Evolutionary conservation across 1,140 invertebrate species (phyloP), one percentile per base, ranked within the genome.

Genomic region (Steinernema feltiae): DNA sequence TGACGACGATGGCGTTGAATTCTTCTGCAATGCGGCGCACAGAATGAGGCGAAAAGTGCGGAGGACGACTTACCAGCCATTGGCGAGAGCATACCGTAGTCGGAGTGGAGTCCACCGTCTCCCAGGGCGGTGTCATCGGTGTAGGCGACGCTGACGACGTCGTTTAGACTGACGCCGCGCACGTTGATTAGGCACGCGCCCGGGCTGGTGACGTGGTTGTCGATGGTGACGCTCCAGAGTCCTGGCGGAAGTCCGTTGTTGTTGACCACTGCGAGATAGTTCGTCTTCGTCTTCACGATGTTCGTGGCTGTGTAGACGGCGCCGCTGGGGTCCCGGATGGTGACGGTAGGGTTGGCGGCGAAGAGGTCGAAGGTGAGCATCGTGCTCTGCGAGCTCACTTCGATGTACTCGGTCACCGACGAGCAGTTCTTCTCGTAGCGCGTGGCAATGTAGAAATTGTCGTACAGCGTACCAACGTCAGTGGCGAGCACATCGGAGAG

Each of bases 141-240:
- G 74, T 76, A 78, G 35, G 76, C 77, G 18, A 76, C 76, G 30
- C 32, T 24, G 27, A 78, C 32, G 32, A 70, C 30, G 1, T 76
- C 30, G n/a, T 76, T 63, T 30, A 72, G 71, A 46, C 71, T 30
- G 53, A 63, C 53, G 7, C 48, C 31, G 15, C 77, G 74, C 29
- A 76, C 46, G 35, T 72, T 78, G 53, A 76, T 30, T 53, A 76
- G 76, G 32, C 21, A 53, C 74, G 12, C 46, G 46, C 21, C 75
- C 30, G 7, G 75, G 71, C 29, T 69, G 35, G 35, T 30, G 21
- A 32, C 75, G 46, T n/a, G 18, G 32, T 72, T 69, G 32, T 77
- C 69, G 32, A 77, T 31, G 48, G 15, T 76, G n/a, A 78, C 48
- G 15, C 30, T 53, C 77, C 77, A 78, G n/a, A 78, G 35, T 31